Conservation (phyloP, 2,113 vertebrate genomes). For the Azemiops feae region DNA sequence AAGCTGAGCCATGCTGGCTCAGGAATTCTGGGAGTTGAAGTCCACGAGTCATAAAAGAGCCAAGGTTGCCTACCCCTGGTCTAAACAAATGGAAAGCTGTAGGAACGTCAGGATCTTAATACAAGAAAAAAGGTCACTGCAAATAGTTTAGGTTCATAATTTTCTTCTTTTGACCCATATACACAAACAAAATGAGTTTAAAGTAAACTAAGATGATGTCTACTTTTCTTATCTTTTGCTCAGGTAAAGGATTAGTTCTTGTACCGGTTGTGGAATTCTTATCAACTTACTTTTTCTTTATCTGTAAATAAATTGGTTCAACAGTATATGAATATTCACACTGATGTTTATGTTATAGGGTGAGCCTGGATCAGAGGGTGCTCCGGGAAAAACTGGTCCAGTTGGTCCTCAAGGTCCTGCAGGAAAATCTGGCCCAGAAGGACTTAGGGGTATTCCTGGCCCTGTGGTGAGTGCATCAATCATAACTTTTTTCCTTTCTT, state of each 20-base stretch:
- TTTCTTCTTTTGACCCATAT: not conserved
- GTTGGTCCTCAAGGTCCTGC: slow-evolving; percentile 92
- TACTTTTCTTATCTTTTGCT: not conserved
- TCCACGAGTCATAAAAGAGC: no score
- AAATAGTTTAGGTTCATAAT: not conserved
- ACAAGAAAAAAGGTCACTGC: not conserved
- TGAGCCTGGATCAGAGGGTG: slow-evolving; percentile 89
- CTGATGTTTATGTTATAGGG: slow-evolving; percentile 71
- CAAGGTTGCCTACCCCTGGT: no score
- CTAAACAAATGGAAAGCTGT: not conserved
- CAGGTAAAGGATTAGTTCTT: not conserved
- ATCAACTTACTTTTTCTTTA: not conserved
- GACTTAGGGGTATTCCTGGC: slow-evolving; percentile 92
- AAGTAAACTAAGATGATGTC: not conserved
- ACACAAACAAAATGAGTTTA: not conserved
- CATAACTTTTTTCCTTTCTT: not conserved
- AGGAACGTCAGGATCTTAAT: not conserved
- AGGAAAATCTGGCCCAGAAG: slow-evolving; percentile 94
- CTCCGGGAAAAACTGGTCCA: slow-evolving; percentile 93
- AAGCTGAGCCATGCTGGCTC: no score
- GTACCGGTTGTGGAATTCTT: not conserved
- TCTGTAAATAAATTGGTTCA: not conserved
- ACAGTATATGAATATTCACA: slow-evolving; percentile 7
- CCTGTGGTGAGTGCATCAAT: slow-evolving; percentile 81
- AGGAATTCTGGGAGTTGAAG: no score